A percentile compares a stretch with the other conserved stretches of the same genome.
These are phyloP conservation scores for Latrodectus hesperus DNA, from an alignment of 2,888 invertebrate genomes.

Conservation along the genomic window DNA sequence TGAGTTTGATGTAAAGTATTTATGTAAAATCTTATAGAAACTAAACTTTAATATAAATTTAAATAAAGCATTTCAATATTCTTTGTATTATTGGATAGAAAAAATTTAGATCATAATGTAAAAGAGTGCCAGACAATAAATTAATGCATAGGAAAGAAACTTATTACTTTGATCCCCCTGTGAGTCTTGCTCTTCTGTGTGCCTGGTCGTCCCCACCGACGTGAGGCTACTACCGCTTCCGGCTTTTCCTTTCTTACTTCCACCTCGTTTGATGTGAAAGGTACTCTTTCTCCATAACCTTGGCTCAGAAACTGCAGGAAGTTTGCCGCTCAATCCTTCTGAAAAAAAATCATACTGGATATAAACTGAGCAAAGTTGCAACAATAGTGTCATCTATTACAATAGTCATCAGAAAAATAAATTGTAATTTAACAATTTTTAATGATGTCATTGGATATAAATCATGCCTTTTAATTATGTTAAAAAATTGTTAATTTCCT, in stretches of 20 bases:
- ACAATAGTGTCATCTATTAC: too few species aligned
- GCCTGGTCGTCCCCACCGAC: constrained; percentile 58
- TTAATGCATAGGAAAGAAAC: not conserved
- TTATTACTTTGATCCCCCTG: constrained; percentile 60
- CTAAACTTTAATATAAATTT: too few species aligned
- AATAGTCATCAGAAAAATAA: too few species aligned
- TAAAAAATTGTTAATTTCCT: too few species aligned
- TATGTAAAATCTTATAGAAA: too few species aligned
- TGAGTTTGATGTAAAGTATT: too few species aligned
- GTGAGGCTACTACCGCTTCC: constrained; percentile 65
- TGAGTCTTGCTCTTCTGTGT: constrained; percentile 54
- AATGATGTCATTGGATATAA: too few species aligned
- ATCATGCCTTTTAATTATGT: too few species aligned
- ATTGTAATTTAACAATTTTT: too few species aligned
- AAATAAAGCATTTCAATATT: not conserved
- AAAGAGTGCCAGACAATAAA: not conserved
- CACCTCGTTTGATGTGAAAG: constrained; percentile 67
- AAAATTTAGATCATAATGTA: not conserved
- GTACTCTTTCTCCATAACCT: constrained; percentile 71
- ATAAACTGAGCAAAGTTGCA: too few species aligned
- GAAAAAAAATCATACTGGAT: not conserved
- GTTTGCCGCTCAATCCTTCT: constrained; percentile 52
- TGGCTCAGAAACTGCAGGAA: constrained; percentile 70
- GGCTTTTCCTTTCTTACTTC: constrained; percentile 62
- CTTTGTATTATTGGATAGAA: not conserved